phyloP scores from a whole-genome alignment of 2,797 vertebrate genomes.

The Sebastes iracundus region DNA sequence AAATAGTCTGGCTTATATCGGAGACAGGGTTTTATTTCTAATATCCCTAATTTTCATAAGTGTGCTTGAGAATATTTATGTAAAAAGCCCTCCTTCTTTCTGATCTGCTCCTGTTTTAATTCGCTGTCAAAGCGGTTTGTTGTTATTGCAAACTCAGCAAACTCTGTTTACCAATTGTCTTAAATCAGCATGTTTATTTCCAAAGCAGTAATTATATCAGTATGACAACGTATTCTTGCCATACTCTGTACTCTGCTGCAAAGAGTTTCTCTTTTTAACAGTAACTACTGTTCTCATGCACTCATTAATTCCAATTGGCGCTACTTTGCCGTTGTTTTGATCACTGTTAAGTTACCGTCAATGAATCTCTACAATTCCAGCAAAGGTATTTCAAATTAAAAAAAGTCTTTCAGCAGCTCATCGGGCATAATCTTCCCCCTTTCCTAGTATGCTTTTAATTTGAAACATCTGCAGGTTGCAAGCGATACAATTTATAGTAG shows the following conservation, averaged over 20 bases:
- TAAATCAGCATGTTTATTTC: neutral
- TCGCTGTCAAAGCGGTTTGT: neutral
- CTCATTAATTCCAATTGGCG: neutral
- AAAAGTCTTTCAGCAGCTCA: neutral
- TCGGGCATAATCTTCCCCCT: no score
- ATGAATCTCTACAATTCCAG: neutral
- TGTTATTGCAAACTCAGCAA: neutral
- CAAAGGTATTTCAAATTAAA: neutral
- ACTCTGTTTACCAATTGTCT: neutral
- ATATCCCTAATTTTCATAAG: neutral
- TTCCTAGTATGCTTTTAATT: neutral
- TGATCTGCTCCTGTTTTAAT: neutral
- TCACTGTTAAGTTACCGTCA: neutral
- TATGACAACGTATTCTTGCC: neutral
- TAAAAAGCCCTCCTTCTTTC: neutral
- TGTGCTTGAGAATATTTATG: neutral
- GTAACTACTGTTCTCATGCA: neutral
- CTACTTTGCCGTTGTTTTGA: neutral
- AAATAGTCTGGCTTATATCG: neutral
- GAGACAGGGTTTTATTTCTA: neutral
- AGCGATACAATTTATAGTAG: neutral
- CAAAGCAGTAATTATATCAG: neutral
- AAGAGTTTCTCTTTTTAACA: neutral
- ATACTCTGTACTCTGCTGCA: neutral
- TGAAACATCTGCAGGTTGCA: neutral